Percentiles rank a stretch among this genome's conserved stretches.
Evolutionary conservation across 2,888 invertebrate genomes (phyloP).

Genomic region (Lucinisca nassula): DNA sequence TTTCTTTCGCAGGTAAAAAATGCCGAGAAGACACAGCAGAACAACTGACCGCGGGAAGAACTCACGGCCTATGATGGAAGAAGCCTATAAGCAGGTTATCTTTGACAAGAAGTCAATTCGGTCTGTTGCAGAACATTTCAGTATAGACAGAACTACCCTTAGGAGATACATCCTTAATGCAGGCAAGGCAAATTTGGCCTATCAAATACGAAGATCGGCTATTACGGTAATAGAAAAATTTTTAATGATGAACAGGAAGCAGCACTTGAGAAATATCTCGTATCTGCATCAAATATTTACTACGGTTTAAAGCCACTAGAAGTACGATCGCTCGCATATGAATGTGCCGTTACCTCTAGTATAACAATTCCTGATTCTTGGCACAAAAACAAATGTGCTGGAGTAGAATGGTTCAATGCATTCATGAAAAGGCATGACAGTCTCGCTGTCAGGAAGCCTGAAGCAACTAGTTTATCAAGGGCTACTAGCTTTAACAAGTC

Average conservation of each 20-base stretch:
- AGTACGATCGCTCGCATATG: slow-evolving; percentile 49
- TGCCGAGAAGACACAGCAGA: no score
- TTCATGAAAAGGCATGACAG: slow-evolving; percentile 41
- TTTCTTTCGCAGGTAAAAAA: no score
- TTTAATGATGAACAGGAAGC: slow-evolving; percentile 14
- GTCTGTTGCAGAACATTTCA: no score
- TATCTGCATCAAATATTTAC: slow-evolving; percentile 43
- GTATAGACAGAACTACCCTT: no score
- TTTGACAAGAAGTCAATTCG: no score
- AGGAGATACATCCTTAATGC: no score
- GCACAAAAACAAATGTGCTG: slow-evolving; percentile 52
- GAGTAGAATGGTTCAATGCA: slow-evolving; percentile 62
- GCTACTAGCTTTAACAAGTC: slow-evolving; percentile 58
- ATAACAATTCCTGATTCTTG: slow-evolving; percentile 50
- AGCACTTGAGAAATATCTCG: neutral
- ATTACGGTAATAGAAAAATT: neutral
- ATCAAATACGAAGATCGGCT: no score
- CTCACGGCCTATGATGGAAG: no score
- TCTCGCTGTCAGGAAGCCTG: slow-evolving; percentile 58
- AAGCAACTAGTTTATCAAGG: slow-evolving; percentile 61
- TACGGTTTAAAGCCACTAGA: slow-evolving; percentile 53
- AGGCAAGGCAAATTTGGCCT: no score
- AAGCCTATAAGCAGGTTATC: no score
- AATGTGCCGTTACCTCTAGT: slow-evolving; percentile 37
- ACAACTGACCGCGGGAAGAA: no score